phyloP scores from a whole-genome alignment of 2,113 vertebrate genomes.

The Brienomyrus longianalis region DNA sequence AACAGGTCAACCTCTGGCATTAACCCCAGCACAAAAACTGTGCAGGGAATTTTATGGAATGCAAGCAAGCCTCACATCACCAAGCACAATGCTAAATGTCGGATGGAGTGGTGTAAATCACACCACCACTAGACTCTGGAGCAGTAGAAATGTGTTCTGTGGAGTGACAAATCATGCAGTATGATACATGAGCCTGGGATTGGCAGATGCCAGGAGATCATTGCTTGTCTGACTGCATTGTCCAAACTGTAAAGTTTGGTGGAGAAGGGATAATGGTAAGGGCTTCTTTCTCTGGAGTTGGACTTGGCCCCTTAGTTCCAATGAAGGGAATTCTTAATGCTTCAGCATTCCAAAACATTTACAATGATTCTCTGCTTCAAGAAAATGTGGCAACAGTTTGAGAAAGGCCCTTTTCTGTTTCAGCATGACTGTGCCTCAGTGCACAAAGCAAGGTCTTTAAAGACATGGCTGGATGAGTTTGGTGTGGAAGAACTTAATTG shows the following conservation, averaged over 20 bases:
- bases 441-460: background rate
- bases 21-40: too few species aligned
- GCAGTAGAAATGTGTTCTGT: background rate
- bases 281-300: background rate
- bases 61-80: too few species aligned
- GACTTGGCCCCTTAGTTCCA: background rate
- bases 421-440: background rate
- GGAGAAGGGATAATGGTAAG: background rate
- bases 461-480: background rate
- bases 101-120: background rate
- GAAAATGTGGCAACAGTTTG: background rate
- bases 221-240: background rate
- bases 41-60: too few species aligned
- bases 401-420: background rate
- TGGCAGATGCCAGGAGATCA: background rate
- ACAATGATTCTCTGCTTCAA: background rate
- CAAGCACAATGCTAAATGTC: too few species aligned
- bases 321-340: background rate
- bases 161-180: background rate
- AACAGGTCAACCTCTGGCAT: too few species aligned
- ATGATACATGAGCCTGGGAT: background rate
- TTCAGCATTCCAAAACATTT: background rate
- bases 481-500: background rate
- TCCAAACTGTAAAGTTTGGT: background rate
- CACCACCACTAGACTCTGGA: background rate